A percentile compares a stretch with the other conserved stretches of the same genome.
Conservation (phyloP, 1,140 invertebrate species). For the Brachionus koreanus region DNA sequence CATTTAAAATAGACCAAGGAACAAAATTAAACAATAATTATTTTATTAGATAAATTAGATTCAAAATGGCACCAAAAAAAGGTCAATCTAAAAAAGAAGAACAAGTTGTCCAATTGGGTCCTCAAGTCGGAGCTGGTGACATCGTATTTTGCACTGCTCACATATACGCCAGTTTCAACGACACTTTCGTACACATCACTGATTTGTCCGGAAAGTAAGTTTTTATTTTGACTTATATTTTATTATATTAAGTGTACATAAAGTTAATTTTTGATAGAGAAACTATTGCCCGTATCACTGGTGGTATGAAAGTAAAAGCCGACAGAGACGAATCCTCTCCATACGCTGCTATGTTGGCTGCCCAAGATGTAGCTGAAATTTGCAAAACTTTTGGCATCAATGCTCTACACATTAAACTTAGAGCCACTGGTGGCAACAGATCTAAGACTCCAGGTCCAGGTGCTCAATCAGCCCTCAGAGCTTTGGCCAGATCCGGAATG, state of each 20-base stretch:
- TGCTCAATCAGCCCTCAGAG: slow-evolving; percentile 92
- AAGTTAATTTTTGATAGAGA: slow-evolving; percentile 65
- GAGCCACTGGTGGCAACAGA: slow-evolving; percentile 94
- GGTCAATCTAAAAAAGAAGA: slow-evolving; percentile 90
- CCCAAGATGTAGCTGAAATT: slow-evolving; percentile 98
- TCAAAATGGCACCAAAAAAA: slow-evolving; percentile 86
- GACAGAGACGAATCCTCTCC: slow-evolving; percentile 99
- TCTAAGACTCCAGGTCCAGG: slow-evolving; percentile 74
- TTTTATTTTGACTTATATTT: neutral
- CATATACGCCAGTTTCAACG: slow-evolving; percentile 99
- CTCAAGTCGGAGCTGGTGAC: slow-evolving; percentile 93
- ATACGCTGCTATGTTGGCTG: slow-evolving; percentile 99
- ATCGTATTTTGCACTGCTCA: slow-evolving; percentile 97
- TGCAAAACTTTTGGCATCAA: slow-evolving; percentile 93
- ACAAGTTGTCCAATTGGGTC: slow-evolving; percentile 90
- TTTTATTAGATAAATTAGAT: neutral
- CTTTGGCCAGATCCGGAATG: slow-evolving; percentile 95
- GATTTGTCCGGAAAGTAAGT: slow-evolving; percentile 86
- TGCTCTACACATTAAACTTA: slow-evolving; percentile 93
- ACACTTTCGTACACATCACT: slow-evolving; percentile 99
- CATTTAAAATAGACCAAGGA: neutral
- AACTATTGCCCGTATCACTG: slow-evolving; percentile 96
- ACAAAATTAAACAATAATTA: neutral
- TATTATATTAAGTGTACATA: neutral
- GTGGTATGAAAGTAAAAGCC: slow-evolving; percentile 99